Conservation (phyloP, 1,140 invertebrate species). For the Phymastichus coffea region DNA sequence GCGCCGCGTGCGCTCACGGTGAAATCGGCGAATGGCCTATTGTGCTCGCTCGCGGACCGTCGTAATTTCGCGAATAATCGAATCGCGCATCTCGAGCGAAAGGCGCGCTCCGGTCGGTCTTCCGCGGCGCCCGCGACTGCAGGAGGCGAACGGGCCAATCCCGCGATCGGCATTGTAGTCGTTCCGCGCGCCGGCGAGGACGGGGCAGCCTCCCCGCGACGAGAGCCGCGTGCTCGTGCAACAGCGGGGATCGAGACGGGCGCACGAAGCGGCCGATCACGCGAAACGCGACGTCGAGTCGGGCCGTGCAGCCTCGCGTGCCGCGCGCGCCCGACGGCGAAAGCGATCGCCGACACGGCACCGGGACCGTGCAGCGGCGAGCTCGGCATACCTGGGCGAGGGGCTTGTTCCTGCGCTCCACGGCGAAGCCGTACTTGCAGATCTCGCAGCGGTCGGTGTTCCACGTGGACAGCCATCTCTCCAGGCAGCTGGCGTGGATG, state of each 20-base stretch:
- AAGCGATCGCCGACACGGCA: background rate
- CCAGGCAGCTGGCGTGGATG: constrained; percentile 61
- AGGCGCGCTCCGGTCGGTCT: too few relatives aligned
- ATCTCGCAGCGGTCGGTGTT: constrained; percentile 62
- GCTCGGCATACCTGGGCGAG: constrained; percentile 37
- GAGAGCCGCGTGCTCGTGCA: too few relatives aligned
- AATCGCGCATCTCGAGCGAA: too few relatives aligned
- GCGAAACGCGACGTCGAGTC: too few relatives aligned
- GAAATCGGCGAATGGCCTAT: constrained; percentile 6
- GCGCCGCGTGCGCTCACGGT: background rate
- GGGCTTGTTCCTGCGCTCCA: constrained; percentile 42
- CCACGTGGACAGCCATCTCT: constrained; percentile 62
- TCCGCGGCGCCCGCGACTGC: background rate
- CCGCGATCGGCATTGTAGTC: too few relatives aligned
- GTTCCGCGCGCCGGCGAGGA: too few relatives aligned
- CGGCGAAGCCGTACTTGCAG: constrained; percentile 57
- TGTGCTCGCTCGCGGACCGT: background rate
- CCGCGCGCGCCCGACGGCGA: background rate
- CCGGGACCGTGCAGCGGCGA: background rate
- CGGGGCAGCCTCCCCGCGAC: too few relatives aligned
- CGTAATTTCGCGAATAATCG: background rate
- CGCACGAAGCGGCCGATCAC: too few relatives aligned
- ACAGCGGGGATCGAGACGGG: too few relatives aligned
- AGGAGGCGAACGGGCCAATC: background rate
- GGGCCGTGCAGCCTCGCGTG: background rate